Conservation (phyloP, 1,140 invertebrate species). For the Zophobas atratus region DNA sequence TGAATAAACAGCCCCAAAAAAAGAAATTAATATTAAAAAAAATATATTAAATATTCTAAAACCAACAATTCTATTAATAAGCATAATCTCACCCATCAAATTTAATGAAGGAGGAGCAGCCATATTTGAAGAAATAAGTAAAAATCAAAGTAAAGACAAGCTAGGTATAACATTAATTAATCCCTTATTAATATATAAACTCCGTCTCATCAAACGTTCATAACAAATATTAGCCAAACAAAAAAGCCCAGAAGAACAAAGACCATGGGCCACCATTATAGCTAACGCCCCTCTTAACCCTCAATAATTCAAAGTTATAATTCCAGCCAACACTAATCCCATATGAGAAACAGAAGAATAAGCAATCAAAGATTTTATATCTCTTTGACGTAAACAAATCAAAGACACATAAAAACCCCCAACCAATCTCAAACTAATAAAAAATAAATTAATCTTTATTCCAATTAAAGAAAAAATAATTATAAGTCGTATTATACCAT, state of each 20-base stretch:
- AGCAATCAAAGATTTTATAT: conserved; percentile 76
- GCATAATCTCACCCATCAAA: conserved; percentile 73
- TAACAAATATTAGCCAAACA: conserved; percentile 78
- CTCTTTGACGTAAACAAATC: conserved; percentile 74
- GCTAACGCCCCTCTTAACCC: conserved; percentile 70
- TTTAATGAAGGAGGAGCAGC: conserved; percentile 68
- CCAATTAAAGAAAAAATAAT: conserved; percentile 67
- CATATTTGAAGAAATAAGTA: conserved; percentile 71
- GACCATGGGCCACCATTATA: conserved; percentile 77
- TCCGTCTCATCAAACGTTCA: conserved; percentile 70
- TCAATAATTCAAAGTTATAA: conserved; percentile 69
- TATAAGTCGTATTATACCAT: conserved; percentile 74
- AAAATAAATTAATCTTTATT: conserved; percentile 69
- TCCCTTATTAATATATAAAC: conserved; percentile 69
- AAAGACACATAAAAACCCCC: conserved; percentile 73
- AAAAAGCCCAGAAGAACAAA: conserved; percentile 80
- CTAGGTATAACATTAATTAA: conserved; percentile 69
- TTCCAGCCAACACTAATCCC: conserved; percentile 69
- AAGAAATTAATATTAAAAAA: conserved; percentile 69
- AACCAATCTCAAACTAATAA: conserved; percentile 71
- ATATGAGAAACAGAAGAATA: conserved; percentile 78
- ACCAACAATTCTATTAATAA: conserved; percentile 72
- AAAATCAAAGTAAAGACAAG: conserved; percentile 75
- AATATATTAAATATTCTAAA: conserved; percentile 69
- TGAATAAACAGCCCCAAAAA: conserved; percentile 69